Percentiles rank a stretch among this genome's conserved stretches.
phyloP scores from a whole-genome alignment of 2,113 vertebrate genomes.

The Phaethornis superciliosus region DNA sequence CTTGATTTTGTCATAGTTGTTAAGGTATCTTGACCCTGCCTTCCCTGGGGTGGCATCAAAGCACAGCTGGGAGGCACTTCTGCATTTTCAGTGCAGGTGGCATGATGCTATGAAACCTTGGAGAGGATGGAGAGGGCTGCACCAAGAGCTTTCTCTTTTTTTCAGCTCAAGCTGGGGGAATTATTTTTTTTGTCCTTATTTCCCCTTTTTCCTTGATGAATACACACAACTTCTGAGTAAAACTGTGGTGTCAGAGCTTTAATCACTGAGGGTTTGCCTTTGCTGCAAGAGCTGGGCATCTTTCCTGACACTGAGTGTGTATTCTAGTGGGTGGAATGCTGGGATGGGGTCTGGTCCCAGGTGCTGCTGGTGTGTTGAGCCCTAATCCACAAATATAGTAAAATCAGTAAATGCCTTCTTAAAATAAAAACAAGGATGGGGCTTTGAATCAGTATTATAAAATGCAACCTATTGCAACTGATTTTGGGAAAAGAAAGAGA shows the following conservation, averaged over 20 bases:
- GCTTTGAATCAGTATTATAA: not conserved
- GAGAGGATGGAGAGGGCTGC: not conserved
- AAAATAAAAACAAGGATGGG: rapidly evolving
- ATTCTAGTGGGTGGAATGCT: not conserved
- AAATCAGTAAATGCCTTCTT: not conserved
- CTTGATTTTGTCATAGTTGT: not conserved
- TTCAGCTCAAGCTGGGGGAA: not conserved
- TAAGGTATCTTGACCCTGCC: not conserved
- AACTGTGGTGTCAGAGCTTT: not conserved
- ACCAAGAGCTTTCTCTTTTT: not conserved
- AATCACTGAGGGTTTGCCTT: not conserved
- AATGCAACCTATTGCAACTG: not conserved
- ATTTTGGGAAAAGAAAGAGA: slow-evolving; percentile 36
- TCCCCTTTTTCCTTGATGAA: not conserved
- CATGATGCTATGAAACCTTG: not conserved
- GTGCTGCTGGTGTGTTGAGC: not conserved
- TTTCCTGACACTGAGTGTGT: not conserved
- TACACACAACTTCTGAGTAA: not conserved
- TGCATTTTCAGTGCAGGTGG: not conserved
- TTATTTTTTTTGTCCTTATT: not conserved
- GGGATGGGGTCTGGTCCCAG: not conserved
- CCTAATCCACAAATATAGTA: not conserved
- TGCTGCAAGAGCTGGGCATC: not conserved
- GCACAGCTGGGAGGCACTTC: not conserved
- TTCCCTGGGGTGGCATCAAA: not conserved